Evolutionary conservation across 2,888 invertebrate genomes (phyloP), one percentile per base, ranked within the genome.

Genomic region (Labia minor): DNA sequence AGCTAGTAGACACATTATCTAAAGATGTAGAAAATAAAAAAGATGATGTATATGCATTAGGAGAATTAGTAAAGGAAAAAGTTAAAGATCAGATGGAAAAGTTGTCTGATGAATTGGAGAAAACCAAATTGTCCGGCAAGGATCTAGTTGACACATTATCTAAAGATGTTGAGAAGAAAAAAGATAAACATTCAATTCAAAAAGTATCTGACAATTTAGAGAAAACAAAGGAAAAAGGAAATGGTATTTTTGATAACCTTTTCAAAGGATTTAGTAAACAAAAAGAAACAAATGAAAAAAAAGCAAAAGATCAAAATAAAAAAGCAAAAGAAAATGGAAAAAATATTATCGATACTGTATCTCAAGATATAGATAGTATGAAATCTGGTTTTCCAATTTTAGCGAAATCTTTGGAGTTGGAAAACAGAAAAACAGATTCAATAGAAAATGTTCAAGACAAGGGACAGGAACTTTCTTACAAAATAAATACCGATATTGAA

Each of bases 301-400:
- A 19, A 2, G 64, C 21, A 1, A 63, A 65, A 1, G 62, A 65
- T 0, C 61, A 65, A 1, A 18, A 14, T 62, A 14, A 67, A 19
- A 64, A 16, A 21, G 66, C 66, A 63, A 68, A 67, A 26, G 68
- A 70, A 14, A 65, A 68, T 62, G 67, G 67, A 10, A 67, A 69
- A 26, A 64, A 20, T 21, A 3, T 62, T 64, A 21, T 26, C 63
- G 37, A 68, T 63, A 37, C 61, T 20, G 64, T 66, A 11, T 63
- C 67, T 18, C 64, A 67, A 21, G 16, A 66, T 21, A 65, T 66
- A 26, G 33, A 26, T 62, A 62, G 21, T 21, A 20, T n/a, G 18
- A 18, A 62, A 21, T 14, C 64, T 20, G 68, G 20, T 19, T 18
- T 11, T 18, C 3, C 16, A 10, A 63, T 33, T 1, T 33, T 61